Base-by-base conservation (phyloP, 2,888 invertebrate species). In the Tolmerus cingulatus region DNA sequence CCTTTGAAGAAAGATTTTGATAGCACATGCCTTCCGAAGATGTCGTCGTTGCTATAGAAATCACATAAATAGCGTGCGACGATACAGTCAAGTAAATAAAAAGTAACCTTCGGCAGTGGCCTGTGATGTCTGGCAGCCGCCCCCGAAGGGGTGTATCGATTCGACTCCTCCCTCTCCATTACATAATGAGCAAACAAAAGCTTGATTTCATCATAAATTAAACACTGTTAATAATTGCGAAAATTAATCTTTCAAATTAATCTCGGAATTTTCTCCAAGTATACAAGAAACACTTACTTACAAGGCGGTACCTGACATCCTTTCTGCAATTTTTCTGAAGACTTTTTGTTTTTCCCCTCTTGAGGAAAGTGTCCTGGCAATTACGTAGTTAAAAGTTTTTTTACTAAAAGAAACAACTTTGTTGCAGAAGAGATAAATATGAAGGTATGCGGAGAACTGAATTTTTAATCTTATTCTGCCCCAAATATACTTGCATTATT, bases 41-140 rank as follows among this genome's bases (percentile, higher is more conserved):
- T 51, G 79, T 51, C 51, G 51, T 51, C 37, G 23, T 66, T 66
- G 66, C 66, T 66, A 51, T 66, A 66, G 66, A 14, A 66, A 8
- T 82, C 55, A 16, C 9, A 66, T 37, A 57, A 79, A 82, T 82
- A 57, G 37, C 57, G 37, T 82, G 82, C 34, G 5, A 1, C 8
- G 19, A 16, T 19, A 57, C 40, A 82, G 19, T 82, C 34, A 66
- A 57, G 82, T 37, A 82, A 82, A 57, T 34, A 82, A 5, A 5
- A 23, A 55, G 57, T 82, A 82, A 82, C 82, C 82, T 82, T 82
- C 82, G 57, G 30, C 57, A 82, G 57, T 66, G 34, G 34, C 82
- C 57, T 51, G 37, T 66, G 40, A 82, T 37, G 57, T 66, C 57
- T 19, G 66, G 12, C 8, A 27, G 27, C 27, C 4, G 12, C 37